These are phyloP conservation scores for Eilema sororculum DNA, from an alignment of 2,888 invertebrate species.

Conservation along the genomic window DNA sequence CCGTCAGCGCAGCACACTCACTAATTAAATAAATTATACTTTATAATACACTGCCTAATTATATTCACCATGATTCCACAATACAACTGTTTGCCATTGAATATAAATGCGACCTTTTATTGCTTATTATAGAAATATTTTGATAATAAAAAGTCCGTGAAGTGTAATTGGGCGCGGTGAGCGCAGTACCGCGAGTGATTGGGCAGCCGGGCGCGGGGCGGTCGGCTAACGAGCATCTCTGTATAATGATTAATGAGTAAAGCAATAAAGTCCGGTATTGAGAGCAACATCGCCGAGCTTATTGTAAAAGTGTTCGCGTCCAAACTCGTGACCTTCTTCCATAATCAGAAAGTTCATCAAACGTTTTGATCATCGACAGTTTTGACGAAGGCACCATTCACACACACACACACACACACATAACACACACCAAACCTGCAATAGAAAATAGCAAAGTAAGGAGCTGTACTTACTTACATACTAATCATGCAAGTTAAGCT, in stretches of 20 bases:
- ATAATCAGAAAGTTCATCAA: not conserved
- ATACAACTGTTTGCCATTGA: slow-evolving; percentile 42
- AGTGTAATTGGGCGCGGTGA: not conserved
- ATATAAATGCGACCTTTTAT: slow-evolving; percentile 26
- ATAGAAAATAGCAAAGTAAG: not conserved
- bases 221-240: not conserved
- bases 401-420: too few relatives aligned
- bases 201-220: not conserved
- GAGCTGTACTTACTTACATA: not conserved
- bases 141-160: slow-evolving; percentile 12
- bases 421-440: not conserved
- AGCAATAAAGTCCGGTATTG: not conserved
- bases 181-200: not conserved
- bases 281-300: not conserved
- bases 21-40: slow-evolving; percentile 34
- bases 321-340: not conserved
- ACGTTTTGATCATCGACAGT: not conserved
- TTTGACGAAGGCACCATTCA: too few relatives aligned
- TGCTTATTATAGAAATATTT: not conserved
- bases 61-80: slow-evolving; percentile 39
- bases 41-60: slow-evolving; percentile 26
- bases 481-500: not conserved
- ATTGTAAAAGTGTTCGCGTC: not conserved
- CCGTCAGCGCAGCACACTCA: slow-evolving; percentile 13
- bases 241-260: not conserved